These are phyloP conservation scores for Passerina amoena DNA, from an alignment of 2,113 vertebrate genomes.

Conservation along the genomic window DNA sequence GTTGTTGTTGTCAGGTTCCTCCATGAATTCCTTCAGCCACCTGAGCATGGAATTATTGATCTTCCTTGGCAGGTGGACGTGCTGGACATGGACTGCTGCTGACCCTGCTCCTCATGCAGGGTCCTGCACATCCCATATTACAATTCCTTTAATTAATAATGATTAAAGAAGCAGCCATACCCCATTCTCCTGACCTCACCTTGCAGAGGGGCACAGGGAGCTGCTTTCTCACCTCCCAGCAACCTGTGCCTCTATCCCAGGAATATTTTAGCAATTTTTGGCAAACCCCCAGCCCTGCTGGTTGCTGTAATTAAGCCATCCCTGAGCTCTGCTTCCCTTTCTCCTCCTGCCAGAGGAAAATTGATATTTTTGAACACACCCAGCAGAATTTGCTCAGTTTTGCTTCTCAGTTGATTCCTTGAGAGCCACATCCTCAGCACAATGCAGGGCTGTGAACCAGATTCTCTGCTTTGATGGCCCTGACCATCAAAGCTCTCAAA, in stretches of 20 bases:
- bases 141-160: background rate
- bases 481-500: background rate
- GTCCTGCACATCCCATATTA: background rate
- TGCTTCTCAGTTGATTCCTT: background rate
- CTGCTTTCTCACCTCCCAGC: background rate
- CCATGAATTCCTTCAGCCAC: background rate
- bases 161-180: background rate
- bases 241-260: background rate
- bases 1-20: background rate
- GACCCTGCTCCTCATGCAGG: background rate
- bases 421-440: background rate
- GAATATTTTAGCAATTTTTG: background rate
- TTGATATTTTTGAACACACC: background rate
- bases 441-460: background rate
- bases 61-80: background rate
- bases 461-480: background rate
- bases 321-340: background rate
- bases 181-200: background rate
- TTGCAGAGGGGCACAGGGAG: accelerated
- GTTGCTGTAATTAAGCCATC: background rate
- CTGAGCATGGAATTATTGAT: background rate
- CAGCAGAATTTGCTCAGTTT: background rate
- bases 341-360: background rate
- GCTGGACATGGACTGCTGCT: background rate
- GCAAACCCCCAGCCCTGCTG: background rate